Evolutionary conservation across 2,113 vertebrate species (phyloP).

Genomic region (Hypocryptadius cinnamomeus): DNA sequence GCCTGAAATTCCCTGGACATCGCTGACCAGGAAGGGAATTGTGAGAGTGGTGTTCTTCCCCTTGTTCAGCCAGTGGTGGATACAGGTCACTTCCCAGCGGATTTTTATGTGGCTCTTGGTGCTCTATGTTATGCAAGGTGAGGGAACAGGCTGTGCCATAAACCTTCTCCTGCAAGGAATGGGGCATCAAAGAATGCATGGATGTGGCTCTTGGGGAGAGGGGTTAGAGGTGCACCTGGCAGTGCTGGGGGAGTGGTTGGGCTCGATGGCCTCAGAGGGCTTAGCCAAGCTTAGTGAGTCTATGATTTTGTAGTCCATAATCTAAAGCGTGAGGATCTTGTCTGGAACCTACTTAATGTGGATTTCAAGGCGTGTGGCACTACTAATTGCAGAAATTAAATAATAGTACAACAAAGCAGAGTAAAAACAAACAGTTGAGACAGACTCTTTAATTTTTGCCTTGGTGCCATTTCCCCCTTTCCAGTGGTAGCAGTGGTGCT

Average conservation of each 20-base stretch:
- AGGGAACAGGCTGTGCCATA: not conserved
- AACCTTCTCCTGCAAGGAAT: not conserved
- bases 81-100: constrained; percentile 88
- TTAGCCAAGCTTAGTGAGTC: not conserved
- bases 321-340: not conserved
- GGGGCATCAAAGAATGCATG: not conserved
- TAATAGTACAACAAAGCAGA: not conserved
- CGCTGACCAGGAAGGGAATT: constrained; percentile 89
- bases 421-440: not conserved
- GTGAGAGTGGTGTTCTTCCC: constrained; percentile 93
- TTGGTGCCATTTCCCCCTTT: not conserved
- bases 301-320: not conserved
- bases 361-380: not conserved
- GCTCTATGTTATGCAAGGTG: constrained; percentile 93
- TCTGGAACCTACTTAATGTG: not conserved
- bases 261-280: not conserved
- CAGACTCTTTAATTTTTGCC: not conserved
- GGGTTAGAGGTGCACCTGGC: not conserved
- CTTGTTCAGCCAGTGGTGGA: constrained; percentile 95
- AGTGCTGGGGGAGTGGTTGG: not conserved
- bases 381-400: not conserved
- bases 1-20: constrained; percentile 91
- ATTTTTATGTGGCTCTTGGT: constrained; percentile 87
- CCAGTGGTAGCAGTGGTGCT: constrained; percentile 81
- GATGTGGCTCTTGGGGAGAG: not conserved